Percentiles rank a stretch among this genome's conserved stretches.
phyloP scores from a whole-genome alignment of 2,888 invertebrate species.

The Myopa tessellatipennis region DNA sequence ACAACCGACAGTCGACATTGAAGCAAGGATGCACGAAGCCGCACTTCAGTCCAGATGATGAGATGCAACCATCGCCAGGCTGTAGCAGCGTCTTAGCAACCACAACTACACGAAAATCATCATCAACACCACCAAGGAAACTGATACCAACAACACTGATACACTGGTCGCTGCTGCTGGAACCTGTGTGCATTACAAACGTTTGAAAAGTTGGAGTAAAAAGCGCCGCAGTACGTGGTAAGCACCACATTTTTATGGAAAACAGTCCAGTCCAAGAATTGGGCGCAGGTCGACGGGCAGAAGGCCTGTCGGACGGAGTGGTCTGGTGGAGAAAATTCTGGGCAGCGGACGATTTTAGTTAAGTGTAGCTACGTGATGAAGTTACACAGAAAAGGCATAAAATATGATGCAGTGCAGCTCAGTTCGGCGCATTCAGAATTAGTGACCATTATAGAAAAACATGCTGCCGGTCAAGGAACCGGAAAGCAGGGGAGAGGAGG shows the following conservation, averaged over 20 bases:
- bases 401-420: conserved; percentile 14
- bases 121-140: too few relatives aligned
- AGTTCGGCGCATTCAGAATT: not conserved
- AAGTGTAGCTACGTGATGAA: conserved; percentile 41
- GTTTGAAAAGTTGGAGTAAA: not conserved
- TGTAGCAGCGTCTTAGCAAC: too few relatives aligned
- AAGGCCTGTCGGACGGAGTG: too few relatives aligned
- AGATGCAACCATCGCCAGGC: conserved; percentile 15
- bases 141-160: not conserved
- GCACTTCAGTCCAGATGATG: not conserved
- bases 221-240: conserved; percentile 18
- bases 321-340: not conserved
- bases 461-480: not conserved
- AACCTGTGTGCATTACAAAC: conserved; percentile 1
- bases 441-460: not conserved
- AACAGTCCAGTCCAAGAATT: conserved; percentile 27
- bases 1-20: not conserved
- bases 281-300: not conserved
- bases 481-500: not conserved
- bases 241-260: conserved; percentile 35
- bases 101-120: too few relatives aligned
- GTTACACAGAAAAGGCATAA: conserved; percentile 18
- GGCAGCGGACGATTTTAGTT: conserved; percentile 30
- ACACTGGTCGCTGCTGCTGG: not conserved
- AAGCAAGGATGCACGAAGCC: not conserved